Percentiles rank a stretch among this genome's conserved stretches.
Conservation (phyloP, 2,888 invertebrate species). For the Sphecodes monilicornis region DNA sequence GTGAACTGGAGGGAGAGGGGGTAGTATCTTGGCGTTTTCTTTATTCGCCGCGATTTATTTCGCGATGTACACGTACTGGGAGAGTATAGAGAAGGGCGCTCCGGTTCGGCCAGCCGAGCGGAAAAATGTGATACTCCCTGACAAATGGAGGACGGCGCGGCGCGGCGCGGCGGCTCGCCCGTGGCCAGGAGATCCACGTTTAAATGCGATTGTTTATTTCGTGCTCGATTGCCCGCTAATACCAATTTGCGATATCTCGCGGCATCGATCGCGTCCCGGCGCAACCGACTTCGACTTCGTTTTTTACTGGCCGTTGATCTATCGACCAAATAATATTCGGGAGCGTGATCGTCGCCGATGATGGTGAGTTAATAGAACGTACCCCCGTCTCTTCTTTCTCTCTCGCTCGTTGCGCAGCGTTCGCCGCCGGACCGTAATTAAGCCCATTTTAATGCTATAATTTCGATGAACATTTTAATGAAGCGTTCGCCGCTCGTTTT, state of each 20-base stretch:
- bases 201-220: slow-evolving; percentile 75
- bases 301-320: slow-evolving; percentile 20
- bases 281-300: not conserved
- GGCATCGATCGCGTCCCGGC: slow-evolving; percentile 46
- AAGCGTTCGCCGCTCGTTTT: slow-evolving; percentile 54
- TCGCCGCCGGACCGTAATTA: slow-evolving; percentile 41
- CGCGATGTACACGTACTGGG: slow-evolving; percentile 50
- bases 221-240: slow-evolving; percentile 73
- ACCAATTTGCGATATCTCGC: slow-evolving; percentile 71
- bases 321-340: slow-evolving; percentile 50
- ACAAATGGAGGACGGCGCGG: slow-evolving; percentile 65
- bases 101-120: slow-evolving; percentile 51
- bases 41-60: slow-evolving; percentile 74
- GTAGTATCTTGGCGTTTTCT: slow-evolving; percentile 67
- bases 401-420: not conserved
- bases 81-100: not conserved
- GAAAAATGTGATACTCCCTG: slow-evolving; percentile 74
- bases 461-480: slow-evolving; percentile 57
- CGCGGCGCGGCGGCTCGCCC: slow-evolving; percentile 49
- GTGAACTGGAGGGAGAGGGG: not conserved
- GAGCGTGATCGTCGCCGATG: slow-evolving; percentile 37
- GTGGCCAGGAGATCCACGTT: slow-evolving; percentile 65
- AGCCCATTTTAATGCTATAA: slow-evolving; percentile 57
- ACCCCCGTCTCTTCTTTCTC: not conserved
- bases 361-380: slow-evolving; percentile 45